These are phyloP conservation scores for Anhinga anhinga DNA, from an alignment of 2,113 vertebrate genomes.

Conservation along the genomic window DNA sequence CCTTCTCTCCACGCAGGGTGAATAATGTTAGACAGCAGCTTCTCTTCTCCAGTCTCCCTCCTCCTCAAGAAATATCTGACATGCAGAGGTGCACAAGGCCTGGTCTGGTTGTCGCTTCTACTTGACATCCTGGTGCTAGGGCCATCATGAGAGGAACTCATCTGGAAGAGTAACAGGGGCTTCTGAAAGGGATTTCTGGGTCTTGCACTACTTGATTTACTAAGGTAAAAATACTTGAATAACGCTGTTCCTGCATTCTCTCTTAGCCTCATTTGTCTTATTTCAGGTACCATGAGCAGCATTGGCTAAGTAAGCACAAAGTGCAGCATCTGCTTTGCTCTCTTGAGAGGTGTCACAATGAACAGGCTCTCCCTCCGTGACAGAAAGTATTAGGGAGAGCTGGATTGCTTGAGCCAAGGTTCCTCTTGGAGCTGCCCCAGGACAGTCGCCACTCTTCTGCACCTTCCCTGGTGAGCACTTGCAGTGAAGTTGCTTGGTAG, in stretches of 20 bases:
- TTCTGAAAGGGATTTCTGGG: background rate
- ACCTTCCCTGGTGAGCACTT: background rate
- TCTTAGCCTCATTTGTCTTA: background rate
- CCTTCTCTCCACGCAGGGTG: background rate
- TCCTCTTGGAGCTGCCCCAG: background rate
- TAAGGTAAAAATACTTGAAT: background rate
- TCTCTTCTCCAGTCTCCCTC: background rate
- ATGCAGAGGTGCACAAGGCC: background rate
- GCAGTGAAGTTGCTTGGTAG: background rate
- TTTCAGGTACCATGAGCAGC: background rate
- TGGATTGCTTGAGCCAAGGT: background rate
- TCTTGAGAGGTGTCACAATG: background rate
- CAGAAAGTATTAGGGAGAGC: background rate
- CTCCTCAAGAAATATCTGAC: background rate
- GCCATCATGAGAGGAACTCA: background rate
- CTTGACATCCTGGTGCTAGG: background rate
- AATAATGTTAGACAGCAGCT: background rate
- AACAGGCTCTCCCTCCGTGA: fast-evolving
- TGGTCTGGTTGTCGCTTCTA: conserved; percentile 7
- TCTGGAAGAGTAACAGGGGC: background rate
- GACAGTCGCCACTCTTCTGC: background rate
- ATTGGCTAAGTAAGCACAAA: background rate
- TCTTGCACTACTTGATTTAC: background rate
- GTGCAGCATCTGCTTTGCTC: background rate
- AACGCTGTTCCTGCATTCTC: fast-evolving